A percentile compares a stretch with the other conserved stretches of the same genome.
Evolutionary conservation across 2,797 vertebrate species (phyloP).

Genomic region (Percopsis omiscomaycus): DNA sequence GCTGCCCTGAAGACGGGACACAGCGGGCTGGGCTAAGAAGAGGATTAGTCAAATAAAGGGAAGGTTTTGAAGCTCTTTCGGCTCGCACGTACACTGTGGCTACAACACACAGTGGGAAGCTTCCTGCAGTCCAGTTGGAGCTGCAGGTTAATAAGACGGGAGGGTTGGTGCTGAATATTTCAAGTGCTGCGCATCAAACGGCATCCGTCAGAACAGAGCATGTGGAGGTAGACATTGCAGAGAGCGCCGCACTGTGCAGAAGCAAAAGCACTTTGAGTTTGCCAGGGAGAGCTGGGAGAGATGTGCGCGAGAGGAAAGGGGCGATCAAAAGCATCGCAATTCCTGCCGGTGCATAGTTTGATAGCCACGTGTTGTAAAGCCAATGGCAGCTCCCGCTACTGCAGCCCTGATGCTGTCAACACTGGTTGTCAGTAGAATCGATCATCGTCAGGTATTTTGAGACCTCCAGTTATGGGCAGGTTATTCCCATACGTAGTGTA

Average conservation of each 20-base stretch:
- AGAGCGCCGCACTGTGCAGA: conserved; percentile 36
- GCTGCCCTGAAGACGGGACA: conserved; percentile 32
- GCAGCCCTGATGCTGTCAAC: conserved; percentile 15
- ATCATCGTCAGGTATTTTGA: too few relatives aligned
- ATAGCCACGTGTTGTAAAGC: conserved; percentile 18
- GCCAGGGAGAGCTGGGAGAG: conserved; percentile 29
- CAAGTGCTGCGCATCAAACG: conserved; percentile 54
- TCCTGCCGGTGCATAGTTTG: conserved; percentile 17
- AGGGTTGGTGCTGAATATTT: conserved; percentile 63
- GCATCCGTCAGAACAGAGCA: conserved; percentile 31
- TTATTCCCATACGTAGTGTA: too few relatives aligned
- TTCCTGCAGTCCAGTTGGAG: conserved; percentile 35
- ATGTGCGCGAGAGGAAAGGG: conserved; percentile 13
- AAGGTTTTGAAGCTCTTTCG: conserved; percentile 25
- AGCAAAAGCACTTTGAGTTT: conserved; percentile 45
- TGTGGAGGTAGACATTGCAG: background rate
- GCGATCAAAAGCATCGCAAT: conserved; percentile 44
- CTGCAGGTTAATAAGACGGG: conserved; percentile 61
- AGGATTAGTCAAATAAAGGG: conserved; percentile 59
- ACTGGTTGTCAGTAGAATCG: conserved; percentile 1
- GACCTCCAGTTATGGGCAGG: too few relatives aligned
- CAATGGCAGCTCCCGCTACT: conserved; percentile 8
- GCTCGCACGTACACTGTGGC: conserved; percentile 12
- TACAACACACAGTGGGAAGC: conserved; percentile 24
- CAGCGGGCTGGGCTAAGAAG: conserved; percentile 42